Conservation (phyloP, 2,797 vertebrate genomes). For the Merluccius polli region DNA sequence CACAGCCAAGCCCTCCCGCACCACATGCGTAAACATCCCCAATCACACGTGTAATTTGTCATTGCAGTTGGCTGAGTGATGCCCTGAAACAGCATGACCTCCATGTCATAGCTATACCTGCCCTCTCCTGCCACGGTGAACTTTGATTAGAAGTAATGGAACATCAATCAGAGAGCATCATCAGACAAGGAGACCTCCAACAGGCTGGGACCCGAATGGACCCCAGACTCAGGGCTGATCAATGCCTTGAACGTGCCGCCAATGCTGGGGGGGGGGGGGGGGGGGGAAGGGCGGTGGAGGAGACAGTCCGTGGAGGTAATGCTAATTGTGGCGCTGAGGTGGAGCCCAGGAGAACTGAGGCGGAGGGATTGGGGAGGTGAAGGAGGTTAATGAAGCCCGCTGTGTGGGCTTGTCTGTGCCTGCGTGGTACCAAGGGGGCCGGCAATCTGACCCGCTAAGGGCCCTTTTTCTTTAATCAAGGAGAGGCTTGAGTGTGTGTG, state of each 20-base stretch:
- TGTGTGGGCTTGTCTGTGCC: constrained; percentile 40
- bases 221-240: neutral
- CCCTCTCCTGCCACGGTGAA: constrained; percentile 38
- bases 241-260: constrained; percentile 40
- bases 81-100: constrained; percentile 38
- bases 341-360: constrained; percentile 13
- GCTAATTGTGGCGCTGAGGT: constrained; percentile 1
- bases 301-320: neutral
- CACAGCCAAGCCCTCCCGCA: neutral
- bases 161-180: constrained; percentile 56
- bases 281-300: neutral
- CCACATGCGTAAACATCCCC: constrained; percentile 8
- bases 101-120: constrained; percentile 20
- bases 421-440: constrained; percentile 56
- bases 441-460: constrained; percentile 41
- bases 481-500: constrained; percentile 9
- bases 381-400: constrained; percentile 70
- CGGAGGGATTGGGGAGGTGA: constrained; percentile 60
- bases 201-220: constrained; percentile 45
- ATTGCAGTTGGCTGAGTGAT: constrained; percentile 10
- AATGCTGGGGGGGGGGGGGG: constrained; percentile 4
- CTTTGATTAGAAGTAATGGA: constrained; percentile 57
- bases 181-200: constrained; percentile 53
- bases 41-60: constrained; percentile 28
- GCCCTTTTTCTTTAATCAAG: constrained; percentile 76